Base-by-base conservation (phyloP, 1,140 invertebrate genomes). In the Drosophila kurseongensis region DNA sequence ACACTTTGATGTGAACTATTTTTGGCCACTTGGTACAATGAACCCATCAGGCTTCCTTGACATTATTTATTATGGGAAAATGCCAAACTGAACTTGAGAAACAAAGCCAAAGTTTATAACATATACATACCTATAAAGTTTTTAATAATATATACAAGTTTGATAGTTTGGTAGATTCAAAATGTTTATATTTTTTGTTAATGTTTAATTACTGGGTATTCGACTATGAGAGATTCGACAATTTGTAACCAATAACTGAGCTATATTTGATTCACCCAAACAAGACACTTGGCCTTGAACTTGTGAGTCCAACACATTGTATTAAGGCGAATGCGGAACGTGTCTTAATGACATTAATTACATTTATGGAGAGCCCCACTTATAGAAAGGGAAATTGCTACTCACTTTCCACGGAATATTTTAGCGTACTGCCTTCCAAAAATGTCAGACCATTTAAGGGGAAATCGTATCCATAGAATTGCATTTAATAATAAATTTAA, bases 201-300 rank as follows among this genome's bases (percentile, higher is more conserved):
- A 23, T 23, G 4, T 18, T 18, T 7, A 32, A 32, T 32, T 32
- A n/a, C 0, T 29, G 13, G 3, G 35, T 10, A 23, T 54, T 54
- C 12, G 1, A 13, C 3, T 57, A 16, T 4, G 1, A 13, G 8
- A 38, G 10, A 2, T 38, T n/a, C 7, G 16, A 10, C 6, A 27
- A 62, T 38, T 27, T n/a, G 32, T 47, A 32, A 61, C 5, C 10
- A 35, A n/a, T 35, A 42, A n/a, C 6, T n/a, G 1, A 52, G 5
- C n/a, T 44, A 65, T 44, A 38, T 41, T 63, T 51, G 50, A 36
- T 48, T 29, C 8, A 29, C 5, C 18, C 45, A 72, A 72, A 45
- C 16, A 13, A 32, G n/a, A n/a, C 8, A 16, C 23, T 40, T 59
- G 56, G 52, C 80, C 80, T 83, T 83, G 80, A 83, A 84, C 80